Percentiles rank a stretch among this genome's conserved stretches.
Evolutionary conservation across 1,140 invertebrate genomes (phyloP).

Genomic region (Limonius californicus): DNA sequence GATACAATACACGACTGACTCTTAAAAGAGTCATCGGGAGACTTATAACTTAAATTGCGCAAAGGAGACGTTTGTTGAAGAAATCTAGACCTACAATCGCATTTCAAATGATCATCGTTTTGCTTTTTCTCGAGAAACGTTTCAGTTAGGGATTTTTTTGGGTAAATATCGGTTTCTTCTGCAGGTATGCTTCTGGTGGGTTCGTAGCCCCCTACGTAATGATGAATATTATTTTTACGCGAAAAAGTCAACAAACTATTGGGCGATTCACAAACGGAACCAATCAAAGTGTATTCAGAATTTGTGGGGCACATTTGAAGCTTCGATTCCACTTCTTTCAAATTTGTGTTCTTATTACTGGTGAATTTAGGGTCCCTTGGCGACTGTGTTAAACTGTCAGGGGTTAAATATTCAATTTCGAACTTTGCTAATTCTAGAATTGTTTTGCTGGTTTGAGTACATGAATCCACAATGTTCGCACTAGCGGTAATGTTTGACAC

Average conservation of each 20-base stretch:
- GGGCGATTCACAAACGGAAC: too few species aligned
- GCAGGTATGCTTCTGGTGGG: not conserved
- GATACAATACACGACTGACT: conserved; percentile 11
- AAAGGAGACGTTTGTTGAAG: conserved; percentile 29
- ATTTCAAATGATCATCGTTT: not conserved
- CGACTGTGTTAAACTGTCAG: conserved; percentile 16
- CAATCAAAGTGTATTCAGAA: too few species aligned
- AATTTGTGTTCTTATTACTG: not conserved
- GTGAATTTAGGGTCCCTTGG: not conserved
- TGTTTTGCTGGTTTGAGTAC: conserved; percentile 24
- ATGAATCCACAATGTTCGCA: not conserved
- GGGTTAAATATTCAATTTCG: conserved; percentile 5
- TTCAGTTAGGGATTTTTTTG: conserved; percentile 23
- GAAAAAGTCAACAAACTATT: too few species aligned
- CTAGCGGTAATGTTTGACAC: too few species aligned
- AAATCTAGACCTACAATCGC: conserved; percentile 17
- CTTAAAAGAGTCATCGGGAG: conserved; percentile 20
- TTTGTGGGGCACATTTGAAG: too few species aligned
- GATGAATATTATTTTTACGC: not conserved
- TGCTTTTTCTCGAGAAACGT: conserved; percentile 14
- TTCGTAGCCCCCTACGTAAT: not conserved
- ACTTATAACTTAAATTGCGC: too few species aligned
- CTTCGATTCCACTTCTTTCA: too few species aligned
- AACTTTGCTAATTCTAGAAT: conserved; percentile 19
- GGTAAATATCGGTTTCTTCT: not conserved